phyloP scores from a whole-genome alignment of 2,888 invertebrate genomes.

The Eilema caniola region DNA sequence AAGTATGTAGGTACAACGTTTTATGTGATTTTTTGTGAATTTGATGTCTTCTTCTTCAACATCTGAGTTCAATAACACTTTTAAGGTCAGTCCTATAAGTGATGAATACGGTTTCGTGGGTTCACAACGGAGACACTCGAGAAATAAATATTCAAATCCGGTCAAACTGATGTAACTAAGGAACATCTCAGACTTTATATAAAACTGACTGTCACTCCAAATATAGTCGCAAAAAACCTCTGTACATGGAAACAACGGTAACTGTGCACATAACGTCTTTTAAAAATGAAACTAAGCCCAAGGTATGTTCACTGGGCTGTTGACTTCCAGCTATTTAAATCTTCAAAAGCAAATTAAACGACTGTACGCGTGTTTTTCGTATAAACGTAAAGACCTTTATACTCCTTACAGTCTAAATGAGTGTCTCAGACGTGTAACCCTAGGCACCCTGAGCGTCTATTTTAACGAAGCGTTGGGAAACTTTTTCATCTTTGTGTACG shows the following conservation, averaged over 20 bases:
- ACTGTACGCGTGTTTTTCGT: constrained; percentile 33
- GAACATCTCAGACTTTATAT: background rate
- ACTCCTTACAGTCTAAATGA: constrained; percentile 64
- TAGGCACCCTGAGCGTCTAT: constrained; percentile 73
- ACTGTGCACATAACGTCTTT: background rate
- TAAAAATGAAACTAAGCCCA: background rate
- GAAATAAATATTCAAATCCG: background rate
- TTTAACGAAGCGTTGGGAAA: constrained; percentile 77
- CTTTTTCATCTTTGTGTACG: constrained; percentile 74
- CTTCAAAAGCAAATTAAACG: constrained; percentile 29
- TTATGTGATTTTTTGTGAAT: too few relatives aligned
- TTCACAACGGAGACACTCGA: too few relatives aligned
- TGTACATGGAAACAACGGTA: too few relatives aligned
- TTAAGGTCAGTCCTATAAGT: too few relatives aligned
- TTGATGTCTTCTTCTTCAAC: too few relatives aligned
- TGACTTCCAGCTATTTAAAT: background rate
- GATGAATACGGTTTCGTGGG: too few relatives aligned
- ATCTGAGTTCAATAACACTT: too few relatives aligned
- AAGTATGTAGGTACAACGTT: too few relatives aligned
- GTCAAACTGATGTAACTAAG: background rate
- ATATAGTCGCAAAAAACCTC: too few relatives aligned
- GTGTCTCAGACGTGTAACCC: constrained; percentile 72
- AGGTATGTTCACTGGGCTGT: background rate
- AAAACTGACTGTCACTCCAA: background rate
- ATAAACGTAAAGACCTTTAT: constrained; percentile 47